Conservation (phyloP, 2,113 vertebrate species). For the Tamias sibiricus region DNA sequence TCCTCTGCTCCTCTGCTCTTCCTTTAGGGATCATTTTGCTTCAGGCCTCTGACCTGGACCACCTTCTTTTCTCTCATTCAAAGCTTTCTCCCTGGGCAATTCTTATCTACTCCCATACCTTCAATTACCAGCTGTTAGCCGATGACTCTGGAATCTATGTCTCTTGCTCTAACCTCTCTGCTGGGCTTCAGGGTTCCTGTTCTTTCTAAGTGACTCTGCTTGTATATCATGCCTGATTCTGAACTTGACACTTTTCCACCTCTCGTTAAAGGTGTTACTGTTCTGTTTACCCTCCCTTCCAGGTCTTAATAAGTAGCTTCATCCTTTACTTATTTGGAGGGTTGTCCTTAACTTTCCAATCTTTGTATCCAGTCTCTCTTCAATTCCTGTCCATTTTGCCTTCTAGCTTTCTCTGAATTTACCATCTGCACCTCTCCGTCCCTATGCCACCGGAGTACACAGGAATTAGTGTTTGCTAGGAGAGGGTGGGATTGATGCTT, state of each 20-base stretch:
- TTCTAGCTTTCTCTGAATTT: neutral
- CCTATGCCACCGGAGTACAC: neutral
- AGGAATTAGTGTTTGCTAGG: neutral
- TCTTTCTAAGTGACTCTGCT: neutral
- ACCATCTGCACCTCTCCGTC: neutral
- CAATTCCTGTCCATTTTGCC: neutral
- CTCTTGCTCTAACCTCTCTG: neutral
- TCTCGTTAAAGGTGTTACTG: neutral
- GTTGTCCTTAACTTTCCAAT: neutral
- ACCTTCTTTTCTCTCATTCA: conserved; percentile 42
- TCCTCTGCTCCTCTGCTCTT: conserved; percentile 12
- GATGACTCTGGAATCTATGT: neutral
- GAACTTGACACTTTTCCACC: neutral
- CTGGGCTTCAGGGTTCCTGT: neutral
- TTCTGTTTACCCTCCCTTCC: neutral
- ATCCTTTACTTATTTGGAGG: neutral
- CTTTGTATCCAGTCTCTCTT: neutral
- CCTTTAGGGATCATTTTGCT: neutral
- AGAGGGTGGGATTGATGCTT: neutral
- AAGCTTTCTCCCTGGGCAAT: neutral
- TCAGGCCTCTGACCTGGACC: neutral
- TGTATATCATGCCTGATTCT: neutral
- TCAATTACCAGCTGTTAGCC: neutral
- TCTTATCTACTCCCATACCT: neutral
- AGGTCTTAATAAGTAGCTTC: neutral